Percentiles rank a stretch among this genome's conserved stretches.
These are phyloP conservation scores for Dipodomys ordii DNA, from an alignment of 2,113 vertebrate species.

Conservation along the genomic window DNA sequence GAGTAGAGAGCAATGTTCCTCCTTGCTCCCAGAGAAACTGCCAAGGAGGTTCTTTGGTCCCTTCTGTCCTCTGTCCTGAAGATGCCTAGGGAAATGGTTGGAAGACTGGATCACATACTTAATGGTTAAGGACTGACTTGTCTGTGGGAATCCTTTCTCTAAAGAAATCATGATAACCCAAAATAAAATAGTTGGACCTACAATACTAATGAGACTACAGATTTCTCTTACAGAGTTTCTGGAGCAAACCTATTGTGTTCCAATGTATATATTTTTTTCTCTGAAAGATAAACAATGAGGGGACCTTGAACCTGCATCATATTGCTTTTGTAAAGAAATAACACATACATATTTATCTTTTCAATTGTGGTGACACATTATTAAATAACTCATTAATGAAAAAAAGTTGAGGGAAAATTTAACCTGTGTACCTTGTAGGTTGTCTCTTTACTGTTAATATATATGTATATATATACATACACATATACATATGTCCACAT, in stretches of 20 bases:
- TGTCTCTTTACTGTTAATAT: background rate
- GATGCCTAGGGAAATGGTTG: background rate
- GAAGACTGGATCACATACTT: background rate
- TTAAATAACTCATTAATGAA: constrained; percentile 35
- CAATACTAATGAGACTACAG: background rate
- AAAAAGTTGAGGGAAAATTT: constrained; percentile 8
- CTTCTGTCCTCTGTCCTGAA: background rate
- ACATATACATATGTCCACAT: too few species aligned
- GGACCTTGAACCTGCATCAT: background rate
- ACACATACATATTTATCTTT: background rate
- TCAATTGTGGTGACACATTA: background rate
- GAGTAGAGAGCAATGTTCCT: background rate
- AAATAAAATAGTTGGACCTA: background rate
- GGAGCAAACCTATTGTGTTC: background rate
- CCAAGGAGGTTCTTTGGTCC: background rate
- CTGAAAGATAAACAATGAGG: background rate
- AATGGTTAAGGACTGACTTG: background rate
- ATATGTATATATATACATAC: too few species aligned
- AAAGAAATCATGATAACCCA: background rate
- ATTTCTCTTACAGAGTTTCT: background rate
- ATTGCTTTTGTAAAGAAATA: constrained; percentile 34
- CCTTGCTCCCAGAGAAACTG: background rate
- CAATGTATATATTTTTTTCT: background rate
- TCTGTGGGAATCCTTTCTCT: background rate
- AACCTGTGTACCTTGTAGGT: background rate